A percentile compares a stretch with the other conserved stretches of the same genome.
Conservation (phyloP, 2,113 vertebrate species). For the Struthidea cinerea region DNA sequence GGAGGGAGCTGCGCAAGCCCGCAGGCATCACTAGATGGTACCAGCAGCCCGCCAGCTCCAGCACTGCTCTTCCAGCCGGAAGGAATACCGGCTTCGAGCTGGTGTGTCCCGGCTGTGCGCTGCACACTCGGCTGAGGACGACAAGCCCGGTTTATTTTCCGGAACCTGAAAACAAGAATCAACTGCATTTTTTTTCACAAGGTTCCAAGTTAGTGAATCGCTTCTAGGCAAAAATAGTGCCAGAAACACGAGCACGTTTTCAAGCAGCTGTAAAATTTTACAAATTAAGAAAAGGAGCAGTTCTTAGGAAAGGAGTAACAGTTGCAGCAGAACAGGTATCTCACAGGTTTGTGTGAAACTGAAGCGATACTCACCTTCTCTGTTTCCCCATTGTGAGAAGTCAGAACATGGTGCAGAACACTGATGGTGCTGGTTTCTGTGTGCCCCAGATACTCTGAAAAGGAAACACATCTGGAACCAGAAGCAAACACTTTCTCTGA, state of each 20-base stretch:
- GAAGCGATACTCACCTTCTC: neutral
- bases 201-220: neutral
- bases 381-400: neutral
- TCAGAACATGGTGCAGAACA: neutral
- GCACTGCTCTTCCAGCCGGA: fast-evolving
- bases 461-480: neutral
- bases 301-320: neutral
- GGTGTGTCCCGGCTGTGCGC: fast-evolving
- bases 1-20: neutral
- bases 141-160: neutral
- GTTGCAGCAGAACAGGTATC: neutral
- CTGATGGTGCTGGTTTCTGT: neutral
- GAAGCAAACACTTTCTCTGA: neutral
- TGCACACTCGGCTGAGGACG: fast-evolving
- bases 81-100: too few species aligned
- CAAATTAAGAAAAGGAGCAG: fast-evolving
- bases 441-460: neutral
- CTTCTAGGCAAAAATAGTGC: neutral
- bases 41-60: neutral
- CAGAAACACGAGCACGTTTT: neutral
- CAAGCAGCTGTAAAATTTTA: neutral
- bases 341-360: neutral
- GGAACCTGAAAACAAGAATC: neutral
- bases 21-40: slow-evolving; percentile 37
- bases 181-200: neutral